Conservation (phyloP, 37 sponge, comb jelly and placozoan species). For the Dysidea cf. avara region DNA sequence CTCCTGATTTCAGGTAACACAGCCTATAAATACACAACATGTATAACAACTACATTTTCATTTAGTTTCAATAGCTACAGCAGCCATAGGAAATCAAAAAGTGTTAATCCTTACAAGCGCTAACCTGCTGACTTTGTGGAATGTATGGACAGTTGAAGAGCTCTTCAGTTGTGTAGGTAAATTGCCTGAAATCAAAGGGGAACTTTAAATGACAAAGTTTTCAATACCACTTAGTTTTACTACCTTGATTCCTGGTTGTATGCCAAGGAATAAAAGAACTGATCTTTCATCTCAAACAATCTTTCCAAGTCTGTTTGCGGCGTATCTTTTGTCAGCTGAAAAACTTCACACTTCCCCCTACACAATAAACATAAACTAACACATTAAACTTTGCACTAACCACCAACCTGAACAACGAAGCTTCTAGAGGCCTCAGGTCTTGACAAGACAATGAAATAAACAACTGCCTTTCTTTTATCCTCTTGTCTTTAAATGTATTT, state of each 20-base stretch:
- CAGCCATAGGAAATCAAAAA: too few species aligned
- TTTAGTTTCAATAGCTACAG: too few species aligned
- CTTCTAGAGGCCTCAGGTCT: conserved; percentile 65
- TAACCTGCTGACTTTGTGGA: conserved; percentile 73
- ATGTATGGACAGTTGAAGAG: conserved; percentile 12
- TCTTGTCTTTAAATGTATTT: conserved; percentile 2
- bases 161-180: neutral
- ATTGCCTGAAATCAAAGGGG: neutral
- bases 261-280: conserved; percentile 67
- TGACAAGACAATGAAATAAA: conserved; percentile 69
- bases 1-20: too few species aligned
- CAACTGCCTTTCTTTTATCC: conserved; percentile 64
- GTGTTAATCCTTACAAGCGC: neutral
- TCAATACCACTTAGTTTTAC: neutral
- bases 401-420: conserved; percentile 66
- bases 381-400: neutral
- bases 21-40: neutral
- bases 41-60: neutral
- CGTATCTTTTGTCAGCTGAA: conserved; percentile 17
- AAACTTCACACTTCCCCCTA: conserved; percentile 78
- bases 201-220: conserved; percentile 14
- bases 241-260: conserved; percentile 89
- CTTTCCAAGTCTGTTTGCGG: conserved; percentile 9
- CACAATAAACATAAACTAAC: neutral
- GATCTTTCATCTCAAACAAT: conserved; percentile 25